Conservation (phyloP, 2,113 vertebrate species). For the Ginglymostoma cirratum region DNA sequence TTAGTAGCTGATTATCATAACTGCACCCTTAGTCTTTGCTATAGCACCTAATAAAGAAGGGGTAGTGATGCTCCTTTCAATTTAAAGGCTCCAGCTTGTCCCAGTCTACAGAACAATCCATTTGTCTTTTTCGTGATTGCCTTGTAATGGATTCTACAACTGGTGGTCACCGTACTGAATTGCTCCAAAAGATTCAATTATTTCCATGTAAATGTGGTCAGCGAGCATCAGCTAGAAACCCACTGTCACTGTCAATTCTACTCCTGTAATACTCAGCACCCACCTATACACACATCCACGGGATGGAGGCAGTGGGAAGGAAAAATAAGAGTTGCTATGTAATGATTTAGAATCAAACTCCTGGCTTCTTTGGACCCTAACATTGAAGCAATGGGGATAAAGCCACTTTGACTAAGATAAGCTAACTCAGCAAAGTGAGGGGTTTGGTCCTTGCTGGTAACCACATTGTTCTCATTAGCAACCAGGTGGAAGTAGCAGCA, state of each 20-base stretch:
- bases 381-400: neutral
- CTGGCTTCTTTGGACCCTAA: neutral
- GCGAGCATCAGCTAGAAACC: neutral
- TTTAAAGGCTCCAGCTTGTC: constrained; percentile 12
- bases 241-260: neutral
- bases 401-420: neutral
- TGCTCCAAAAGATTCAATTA: neutral
- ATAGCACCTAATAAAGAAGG: neutral
- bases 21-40: neutral
- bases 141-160: neutral
- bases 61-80: neutral
- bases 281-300: neutral
- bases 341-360: neutral
- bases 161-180: neutral
- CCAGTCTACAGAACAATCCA: neutral
- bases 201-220: neutral
- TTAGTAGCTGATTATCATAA: neutral
- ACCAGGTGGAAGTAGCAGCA: neutral
- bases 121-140: neutral
- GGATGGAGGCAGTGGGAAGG: neutral
- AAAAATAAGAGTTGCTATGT: neutral
- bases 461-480: neutral
- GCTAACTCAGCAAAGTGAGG: neutral
- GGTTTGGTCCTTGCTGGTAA: neutral
- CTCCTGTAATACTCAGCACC: neutral